Base-by-base conservation (phyloP, 2,113 vertebrate species). In the Lipophrys pholis region DNA sequence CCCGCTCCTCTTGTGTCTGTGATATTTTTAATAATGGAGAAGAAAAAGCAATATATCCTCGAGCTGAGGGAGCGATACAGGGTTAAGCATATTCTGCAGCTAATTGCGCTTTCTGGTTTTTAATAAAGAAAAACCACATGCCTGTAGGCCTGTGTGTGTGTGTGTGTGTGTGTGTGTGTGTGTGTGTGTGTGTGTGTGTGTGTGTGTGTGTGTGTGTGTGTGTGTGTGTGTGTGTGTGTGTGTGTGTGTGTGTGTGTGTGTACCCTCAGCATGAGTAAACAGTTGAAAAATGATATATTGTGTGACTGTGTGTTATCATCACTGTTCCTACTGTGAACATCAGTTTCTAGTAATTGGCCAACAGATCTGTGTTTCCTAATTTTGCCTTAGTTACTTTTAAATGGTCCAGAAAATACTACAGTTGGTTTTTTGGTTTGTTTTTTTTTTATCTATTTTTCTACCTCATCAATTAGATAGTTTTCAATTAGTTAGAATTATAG, bases 31-130 rank as follows among this genome's bases (percentile, higher is more conserved):
- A 91, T 93, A 93, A 92, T 91, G 89, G 88, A 89, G 59, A 80
- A 85, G 78, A 85, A 80, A 80, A 87, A 81, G 89, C 85, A 91
- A 93, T 93, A 93, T 92, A 90, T 90, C 91, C 84, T 63, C 21
- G 64, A 91, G 89, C 89, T 82, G 76, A 80, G 91, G 88, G 91
- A 92, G 85, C 64, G 81, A 86, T 89, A 86, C 71, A 73, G 85
- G 92, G 93, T 93, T 92, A 93, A 93, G 78, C 80, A 87, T 91
- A 93, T 91, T 92, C 92, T 81, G 80, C 80, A 78, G 86, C 92
- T 93, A 91, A 94, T 93, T 92, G 90, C 80, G 74, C 76, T 78
- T 90, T 91, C 88, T 87, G 82, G 82, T 89, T 92, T 92, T 93
- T 93, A 93, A 93, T 93, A 93, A 91, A 90, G 88, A 88, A 84